Evolutionary conservation across 1,140 invertebrate species (phyloP), one percentile per base, ranked within the genome.

Genomic region (Zaprionus taronus): DNA sequence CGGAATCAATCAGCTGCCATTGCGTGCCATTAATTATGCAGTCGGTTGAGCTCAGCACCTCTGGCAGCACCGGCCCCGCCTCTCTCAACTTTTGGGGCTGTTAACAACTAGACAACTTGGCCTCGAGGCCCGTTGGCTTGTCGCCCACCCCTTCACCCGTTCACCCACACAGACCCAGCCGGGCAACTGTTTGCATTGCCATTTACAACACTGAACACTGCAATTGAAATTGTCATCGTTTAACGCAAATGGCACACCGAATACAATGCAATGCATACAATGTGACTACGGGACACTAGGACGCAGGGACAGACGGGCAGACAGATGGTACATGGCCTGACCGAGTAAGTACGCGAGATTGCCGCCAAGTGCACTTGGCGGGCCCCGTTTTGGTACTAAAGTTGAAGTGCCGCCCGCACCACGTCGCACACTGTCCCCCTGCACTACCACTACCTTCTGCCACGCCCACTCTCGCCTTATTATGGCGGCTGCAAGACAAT

Each of bases 141-240:
- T 34, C 31, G 9, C 2, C 9, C 31, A 31, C 28, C 28, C 7
- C 7, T 9, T 31, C 2, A 34, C 31, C 9, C 31, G 9, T 5
- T 14, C 38, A 34, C 41, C 28, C 64, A 20, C 20, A 5, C 28
- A 20, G 5, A n/a, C n/a, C 1, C 26, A 7, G 17, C 9, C 31
- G 7, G 7, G 38, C 11, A 15, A 47, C 38, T 75, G 72, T 75
- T 75, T 70, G 66, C 72, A 70, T 74, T 75, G 67, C 26, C 65
- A 69, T 71, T 64, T 71, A 71, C 70, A 58, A 49, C 51, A 36
- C 26, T 34, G 64, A 60, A 49, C 69, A 71, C 65, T 51, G 77
- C 79, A 84, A 84, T 85, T 81, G 70, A 75, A 84, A 80, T 81
- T 79, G 75, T 84, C 79, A 78, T 73, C 82, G 68, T 81, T 84